Conservation (phyloP, 2,888 invertebrate species). For the Choreutis nemorana region DNA sequence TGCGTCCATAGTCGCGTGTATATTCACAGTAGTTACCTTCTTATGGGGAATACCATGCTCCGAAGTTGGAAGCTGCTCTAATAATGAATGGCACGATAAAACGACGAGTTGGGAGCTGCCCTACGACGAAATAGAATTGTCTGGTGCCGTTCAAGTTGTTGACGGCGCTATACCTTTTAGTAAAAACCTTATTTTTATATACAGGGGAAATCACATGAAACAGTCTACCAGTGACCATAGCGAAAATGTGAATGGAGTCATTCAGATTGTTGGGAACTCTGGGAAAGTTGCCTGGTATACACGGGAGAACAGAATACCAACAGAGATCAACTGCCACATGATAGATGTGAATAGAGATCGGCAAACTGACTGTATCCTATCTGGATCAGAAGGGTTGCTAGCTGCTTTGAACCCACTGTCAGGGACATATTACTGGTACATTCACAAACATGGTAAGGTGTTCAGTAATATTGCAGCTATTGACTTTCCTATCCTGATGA, state of each 20-base stretch:
- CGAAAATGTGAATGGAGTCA: conserved; percentile 70
- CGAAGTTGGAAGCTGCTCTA: conserved; percentile 72
- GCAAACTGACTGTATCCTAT: conserved; percentile 76
- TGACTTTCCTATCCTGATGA: conserved; percentile 75
- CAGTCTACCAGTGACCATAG: conserved; percentile 50
- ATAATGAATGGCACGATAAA: conserved; percentile 59
- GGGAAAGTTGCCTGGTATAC: conserved; percentile 80
- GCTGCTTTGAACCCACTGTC: conserved; percentile 61
- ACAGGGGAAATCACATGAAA: conserved; percentile 72
- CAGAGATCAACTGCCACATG: conserved; percentile 75
- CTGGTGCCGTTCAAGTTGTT: conserved; percentile 75
- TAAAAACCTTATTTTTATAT: conserved; percentile 77
- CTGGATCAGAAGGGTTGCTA: conserved; percentile 71
- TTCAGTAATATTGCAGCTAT: conserved; percentile 64
- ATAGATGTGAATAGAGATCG: conserved; percentile 78
- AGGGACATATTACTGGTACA: conserved; percentile 66
- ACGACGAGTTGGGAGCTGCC: conserved; percentile 74
- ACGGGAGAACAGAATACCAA: conserved; percentile 72
- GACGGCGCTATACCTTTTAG: conserved; percentile 70
- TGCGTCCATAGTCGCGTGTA: conserved; percentile 74
- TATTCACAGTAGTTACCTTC: conserved; percentile 76
- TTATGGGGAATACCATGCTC: conserved; percentile 80
- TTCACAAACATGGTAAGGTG: conserved; percentile 60
- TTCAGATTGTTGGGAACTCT: conserved; percentile 73
- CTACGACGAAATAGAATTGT: conserved; percentile 73